phyloP scores from a whole-genome alignment of 2,113 vertebrate genomes.

The Pseudonaja textilis region DNA sequence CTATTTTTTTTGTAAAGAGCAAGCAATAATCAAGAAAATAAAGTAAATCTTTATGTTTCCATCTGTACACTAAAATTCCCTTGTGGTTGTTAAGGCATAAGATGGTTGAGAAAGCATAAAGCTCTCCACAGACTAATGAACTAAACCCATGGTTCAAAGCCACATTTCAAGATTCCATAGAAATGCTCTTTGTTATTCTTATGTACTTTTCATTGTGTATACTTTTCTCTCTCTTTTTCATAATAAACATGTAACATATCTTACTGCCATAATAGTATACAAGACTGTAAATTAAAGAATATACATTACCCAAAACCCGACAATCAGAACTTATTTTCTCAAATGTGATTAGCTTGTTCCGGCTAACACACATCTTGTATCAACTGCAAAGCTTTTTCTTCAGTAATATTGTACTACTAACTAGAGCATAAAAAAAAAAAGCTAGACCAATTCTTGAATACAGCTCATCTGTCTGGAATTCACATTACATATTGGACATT shows the following conservation, averaged over 20 bases:
- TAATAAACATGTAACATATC: background rate
- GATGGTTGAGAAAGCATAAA: background rate
- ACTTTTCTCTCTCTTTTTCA: background rate
- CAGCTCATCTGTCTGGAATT: too few relatives aligned
- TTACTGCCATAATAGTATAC: background rate
- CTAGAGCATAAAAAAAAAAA: too few relatives aligned
- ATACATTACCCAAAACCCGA: fast-evolving
- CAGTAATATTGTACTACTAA: too few relatives aligned
- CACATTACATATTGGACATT: too few relatives aligned
- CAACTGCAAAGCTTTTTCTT: background rate
- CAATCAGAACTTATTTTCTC: background rate
- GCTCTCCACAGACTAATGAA: background rate
- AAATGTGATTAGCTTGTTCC: background rate
- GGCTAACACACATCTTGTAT: background rate
- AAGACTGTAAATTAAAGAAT: background rate
- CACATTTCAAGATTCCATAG: background rate
- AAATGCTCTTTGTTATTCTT: background rate
- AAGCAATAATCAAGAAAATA: background rate
- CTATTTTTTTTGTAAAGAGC: background rate
- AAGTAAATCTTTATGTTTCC: background rate
- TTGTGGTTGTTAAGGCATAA: background rate
- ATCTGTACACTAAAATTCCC: background rate
- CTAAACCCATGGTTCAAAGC: background rate
- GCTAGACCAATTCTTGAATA: too few relatives aligned
- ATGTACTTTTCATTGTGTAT: background rate